Base-by-base conservation (phyloP, 2,888 invertebrate species). In the Odontocolon sp. region DNA sequence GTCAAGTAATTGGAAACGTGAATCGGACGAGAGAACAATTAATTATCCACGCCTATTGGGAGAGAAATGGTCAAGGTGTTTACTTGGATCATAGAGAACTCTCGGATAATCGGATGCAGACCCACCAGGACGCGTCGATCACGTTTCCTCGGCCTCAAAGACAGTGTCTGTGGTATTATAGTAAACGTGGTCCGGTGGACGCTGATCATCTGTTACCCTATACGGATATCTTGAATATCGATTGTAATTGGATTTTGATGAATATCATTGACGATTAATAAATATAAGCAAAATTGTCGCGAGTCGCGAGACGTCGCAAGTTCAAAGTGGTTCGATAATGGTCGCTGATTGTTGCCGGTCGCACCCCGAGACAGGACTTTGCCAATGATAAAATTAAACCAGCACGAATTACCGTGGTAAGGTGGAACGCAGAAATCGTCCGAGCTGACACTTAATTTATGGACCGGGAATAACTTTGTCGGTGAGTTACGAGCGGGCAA, bases 1-100 rank as follows among this genome's bases (percentile, higher is more conserved):
- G 82, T 85, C 85, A 83, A 83, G 82, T 83, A 83, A 83, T 85
- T 82, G 85, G 84, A 84, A 85, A 85, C 82, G 79, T 83, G 84
- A 84, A 81, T 84, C 82, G 81, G 76, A 78, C 80, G 75, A 74
- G 82, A 77, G 63, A 50, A 81, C 83, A 82, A 85, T 85, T 84
- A 83, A 85, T 85, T 85, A 85, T 84, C 82, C 54, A 71, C 40
- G 67, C 47, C 71, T 71, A 71, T 77, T 71, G 76, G 71, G 9
- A 42, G 56, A 6, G 56, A 71, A 71, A 52, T 67, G 71, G 76
- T 71, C 76, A 77, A 71, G 71, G 66, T 77, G 71, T 71, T 77
- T 77, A 63, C 76, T 40, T 36, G 67, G 67, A 71, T 71, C 76
- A 77, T 61, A 61, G 56, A 52, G 50, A 70, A 69, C 50, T 59